Base-by-base conservation (phyloP, 2,888 invertebrate genomes). In the Nudaria mundana region DNA sequence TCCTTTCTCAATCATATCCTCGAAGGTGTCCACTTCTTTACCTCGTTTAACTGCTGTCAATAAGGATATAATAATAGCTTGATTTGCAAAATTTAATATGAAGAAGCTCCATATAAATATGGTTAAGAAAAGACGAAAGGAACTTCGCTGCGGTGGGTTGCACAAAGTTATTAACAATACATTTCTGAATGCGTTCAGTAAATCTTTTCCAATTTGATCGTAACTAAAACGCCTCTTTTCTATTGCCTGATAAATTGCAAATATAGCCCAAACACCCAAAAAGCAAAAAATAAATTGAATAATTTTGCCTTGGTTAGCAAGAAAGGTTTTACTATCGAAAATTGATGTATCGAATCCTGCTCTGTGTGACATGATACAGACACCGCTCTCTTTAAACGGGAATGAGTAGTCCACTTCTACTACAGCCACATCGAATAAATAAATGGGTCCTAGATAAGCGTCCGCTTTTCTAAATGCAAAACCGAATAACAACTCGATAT, bases 41-140 rank as follows among this genome's bases (percentile, higher is more conserved):
- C 84, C 85, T 45, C 81, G 74, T 46, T 80, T 85, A 8, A 66
- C 68, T 1, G 81, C 81, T 6, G 84, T 81, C 37, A 88, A 81
- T 26, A 87, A 75, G 1, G 89, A 88, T 48, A 79, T 75, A 10
- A 89, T 83, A 6, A 71, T 77, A 1, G 87, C 89, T 48, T 89
- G 89, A 1, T 71, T 76, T 3, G 69, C 66, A 54, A 87, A 89
- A 51, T 81, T 89, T 4, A 89, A 51, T 3, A 84, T 37, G 44
- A 87, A 89, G 44, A 79, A 84, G 23, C 84, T 65, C 86, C 87
- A 89, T 16, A 86, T 66, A 2, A 76, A 66, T 11, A 80, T 53
- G 1, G 60, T 44, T n/a, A 86, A 52, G 48, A 80, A 83, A 39
- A 87, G 66, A 5, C 84, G 75, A 46, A 88, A 81, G 0, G 71